phyloP scores from a whole-genome alignment of 2,113 vertebrate species.

The Phalacrocorax carbo region DNA sequence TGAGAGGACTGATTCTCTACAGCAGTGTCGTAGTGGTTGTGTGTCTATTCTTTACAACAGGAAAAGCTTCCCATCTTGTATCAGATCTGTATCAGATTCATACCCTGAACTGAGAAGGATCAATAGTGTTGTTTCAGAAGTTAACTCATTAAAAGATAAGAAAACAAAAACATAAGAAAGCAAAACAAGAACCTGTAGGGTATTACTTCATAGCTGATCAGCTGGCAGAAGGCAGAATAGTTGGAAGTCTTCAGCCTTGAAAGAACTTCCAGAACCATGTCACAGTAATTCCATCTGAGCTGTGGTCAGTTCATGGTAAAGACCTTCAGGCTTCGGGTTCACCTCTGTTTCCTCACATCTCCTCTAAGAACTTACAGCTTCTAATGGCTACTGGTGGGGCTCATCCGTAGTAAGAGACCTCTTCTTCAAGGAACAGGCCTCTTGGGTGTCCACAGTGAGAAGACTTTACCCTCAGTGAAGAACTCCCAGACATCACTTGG shows the following conservation, averaged over 20 bases:
- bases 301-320: neutral
- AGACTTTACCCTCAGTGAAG: neutral
- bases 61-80: neutral
- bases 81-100: neutral
- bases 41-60: neutral
- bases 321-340: fast-evolving
- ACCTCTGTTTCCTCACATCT: neutral
- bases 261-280: neutral
- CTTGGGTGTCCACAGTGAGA: neutral
- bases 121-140: neutral
- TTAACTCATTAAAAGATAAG: neutral
- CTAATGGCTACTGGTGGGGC: neutral
- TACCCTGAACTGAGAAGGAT: neutral
- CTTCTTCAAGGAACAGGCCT: neutral
- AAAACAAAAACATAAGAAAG: neutral
- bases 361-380: neutral
- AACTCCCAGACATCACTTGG: neutral
- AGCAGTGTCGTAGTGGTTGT: neutral
- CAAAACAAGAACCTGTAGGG: neutral
- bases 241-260: neutral
- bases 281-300: neutral
- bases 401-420: neutral
- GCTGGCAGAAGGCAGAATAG: neutral
- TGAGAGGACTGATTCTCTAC: neutral
- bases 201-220: neutral